phyloP scores from a whole-genome alignment of 1,140 invertebrate genomes.

The Trinorchestia longiramus region DNA sequence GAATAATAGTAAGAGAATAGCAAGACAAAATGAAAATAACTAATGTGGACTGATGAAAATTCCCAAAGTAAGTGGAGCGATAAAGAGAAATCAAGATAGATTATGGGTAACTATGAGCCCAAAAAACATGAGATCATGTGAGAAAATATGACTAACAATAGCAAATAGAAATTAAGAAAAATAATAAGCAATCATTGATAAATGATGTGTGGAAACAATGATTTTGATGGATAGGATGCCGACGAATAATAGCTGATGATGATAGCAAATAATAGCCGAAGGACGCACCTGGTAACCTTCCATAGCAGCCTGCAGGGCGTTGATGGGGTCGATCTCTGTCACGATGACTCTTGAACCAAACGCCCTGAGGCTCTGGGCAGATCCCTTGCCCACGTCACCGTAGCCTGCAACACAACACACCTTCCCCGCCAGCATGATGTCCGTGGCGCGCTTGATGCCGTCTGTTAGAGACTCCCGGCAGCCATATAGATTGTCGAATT shows the following conservation, averaged over 20 bases:
- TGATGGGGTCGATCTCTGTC: conserved; percentile 99
- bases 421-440: conserved; percentile 99
- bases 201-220: neutral
- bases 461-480: conserved; percentile 98
- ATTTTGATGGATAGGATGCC: neutral
- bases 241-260: neutral
- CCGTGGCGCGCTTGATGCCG: conserved; percentile 97
- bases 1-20: too few species aligned
- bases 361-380: conserved; percentile 88
- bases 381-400: conserved; percentile 89
- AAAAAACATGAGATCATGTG: too few species aligned
- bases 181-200: neutral
- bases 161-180: neutral
- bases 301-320: conserved; percentile 98
- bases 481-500: conserved; percentile 99
- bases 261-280: neutral
- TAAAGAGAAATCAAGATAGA: too few species aligned
- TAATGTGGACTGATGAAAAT: too few species aligned
- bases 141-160: neutral
- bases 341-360: conserved; percentile 96
- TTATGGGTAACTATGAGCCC: too few species aligned
- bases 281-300: conserved; percentile 86
- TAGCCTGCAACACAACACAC: conserved; percentile 97
- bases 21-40: too few species aligned
- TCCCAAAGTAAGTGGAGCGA: too few species aligned